Percentiles rank a stretch among this genome's conserved stretches.
phyloP scores from a whole-genome alignment of 2,113 vertebrate species.

The Myotis davidii region DNA sequence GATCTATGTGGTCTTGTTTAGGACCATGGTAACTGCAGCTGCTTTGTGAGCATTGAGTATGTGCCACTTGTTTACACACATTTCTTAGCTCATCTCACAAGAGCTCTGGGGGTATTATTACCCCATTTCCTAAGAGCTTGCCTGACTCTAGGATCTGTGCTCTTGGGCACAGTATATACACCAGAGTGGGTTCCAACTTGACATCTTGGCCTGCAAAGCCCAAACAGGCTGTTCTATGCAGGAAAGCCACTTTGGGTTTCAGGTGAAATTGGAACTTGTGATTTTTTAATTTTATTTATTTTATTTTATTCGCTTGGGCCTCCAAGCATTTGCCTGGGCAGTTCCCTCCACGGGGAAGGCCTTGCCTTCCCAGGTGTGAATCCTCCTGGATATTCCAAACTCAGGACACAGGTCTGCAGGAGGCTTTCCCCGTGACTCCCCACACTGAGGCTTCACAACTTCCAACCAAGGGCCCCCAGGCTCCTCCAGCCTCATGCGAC shows the following conservation, averaged over 20 bases:
- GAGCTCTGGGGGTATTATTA: neutral
- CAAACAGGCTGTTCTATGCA: neutral
- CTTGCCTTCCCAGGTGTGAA: neutral
- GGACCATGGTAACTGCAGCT: neutral
- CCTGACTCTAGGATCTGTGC: neutral
- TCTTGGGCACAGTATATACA: neutral
- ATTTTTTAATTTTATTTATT: neutral
- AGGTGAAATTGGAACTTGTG: neutral
- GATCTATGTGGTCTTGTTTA: neutral
- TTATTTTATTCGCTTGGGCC: neutral
- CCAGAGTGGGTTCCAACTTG: neutral
- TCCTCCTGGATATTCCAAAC: neutral
- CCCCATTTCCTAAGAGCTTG: neutral
- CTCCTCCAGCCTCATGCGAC: neutral
- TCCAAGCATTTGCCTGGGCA: neutral
- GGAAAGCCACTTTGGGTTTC: neutral
- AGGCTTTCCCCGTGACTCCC: neutral
- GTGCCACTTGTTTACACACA: neutral
- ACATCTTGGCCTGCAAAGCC: neutral
- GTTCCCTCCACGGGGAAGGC: neutral
- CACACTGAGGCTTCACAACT: neutral
- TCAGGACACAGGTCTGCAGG: neutral
- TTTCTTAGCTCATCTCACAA: neutral
- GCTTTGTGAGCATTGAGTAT: neutral
- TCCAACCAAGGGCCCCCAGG: no score